Conservation (phyloP, 2,113 vertebrate genomes). For the Vulpes vulpes region DNA sequence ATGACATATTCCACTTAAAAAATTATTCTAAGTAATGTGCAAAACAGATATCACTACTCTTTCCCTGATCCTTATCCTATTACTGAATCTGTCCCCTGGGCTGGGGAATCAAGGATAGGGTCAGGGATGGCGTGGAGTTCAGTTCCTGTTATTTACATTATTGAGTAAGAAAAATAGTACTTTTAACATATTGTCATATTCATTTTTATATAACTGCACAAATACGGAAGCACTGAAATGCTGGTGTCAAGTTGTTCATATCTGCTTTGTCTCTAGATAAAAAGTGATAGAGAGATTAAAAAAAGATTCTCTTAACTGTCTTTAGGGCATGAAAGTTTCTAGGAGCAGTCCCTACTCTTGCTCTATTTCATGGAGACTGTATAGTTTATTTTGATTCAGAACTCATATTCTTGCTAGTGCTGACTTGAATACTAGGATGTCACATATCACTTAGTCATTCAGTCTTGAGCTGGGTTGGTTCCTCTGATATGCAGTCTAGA, state of each 20-base stretch:
- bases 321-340: background rate
- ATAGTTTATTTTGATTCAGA: background rate
- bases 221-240: slow-evolving; percentile 17
- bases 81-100: background rate
- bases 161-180: background rate
- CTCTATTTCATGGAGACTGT: background rate
- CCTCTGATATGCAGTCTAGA: background rate
- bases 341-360: background rate
- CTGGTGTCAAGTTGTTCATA: background rate
- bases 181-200: slow-evolving; percentile 8
- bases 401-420: background rate
- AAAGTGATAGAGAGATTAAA: background rate
- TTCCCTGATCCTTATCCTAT: background rate
- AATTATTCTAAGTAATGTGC: background rate
- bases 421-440: background rate
- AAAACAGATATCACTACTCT: background rate
- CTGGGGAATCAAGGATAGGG: background rate
- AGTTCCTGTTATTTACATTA: slow-evolving; percentile 36
- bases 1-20: background rate
- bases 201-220: slow-evolving; percentile 8
- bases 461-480: background rate
- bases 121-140: background rate
- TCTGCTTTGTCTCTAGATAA: background rate
- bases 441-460: background rate
- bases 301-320: slow-evolving; percentile 27